A percentile compares a stretch with the other conserved stretches of the same genome.
These are phyloP conservation scores for Eptesicus fuscus DNA, from an alignment of 2,113 vertebrate genomes.

Conservation along the genomic window DNA sequence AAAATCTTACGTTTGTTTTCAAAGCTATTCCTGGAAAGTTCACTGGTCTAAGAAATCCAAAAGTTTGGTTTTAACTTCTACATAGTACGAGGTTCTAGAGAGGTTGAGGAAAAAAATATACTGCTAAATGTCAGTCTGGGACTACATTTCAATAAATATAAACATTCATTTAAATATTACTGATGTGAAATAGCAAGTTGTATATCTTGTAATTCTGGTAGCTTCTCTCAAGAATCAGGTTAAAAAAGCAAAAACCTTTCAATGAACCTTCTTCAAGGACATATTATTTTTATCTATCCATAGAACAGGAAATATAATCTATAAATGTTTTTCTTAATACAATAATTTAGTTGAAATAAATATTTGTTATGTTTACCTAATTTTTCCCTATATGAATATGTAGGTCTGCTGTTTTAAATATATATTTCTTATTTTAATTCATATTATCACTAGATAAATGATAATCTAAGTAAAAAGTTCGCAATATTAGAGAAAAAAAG, in stretches of 20 bases:
- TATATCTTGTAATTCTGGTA: background rate
- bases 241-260: background rate
- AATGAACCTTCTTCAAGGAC: background rate
- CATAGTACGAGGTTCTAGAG: background rate
- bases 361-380: background rate
- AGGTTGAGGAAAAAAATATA: background rate
- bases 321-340: background rate
- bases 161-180: background rate
- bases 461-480: constrained; percentile 49
- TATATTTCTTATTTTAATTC: constrained; percentile 31
- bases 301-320: background rate
- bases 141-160: background rate
- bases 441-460: constrained; percentile 40
- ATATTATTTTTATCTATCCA: background rate
- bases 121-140: background rate
- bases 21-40: background rate
- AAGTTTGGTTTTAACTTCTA: background rate
- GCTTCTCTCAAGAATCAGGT: background rate
- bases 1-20: background rate
- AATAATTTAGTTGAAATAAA: background rate
- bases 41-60: background rate
- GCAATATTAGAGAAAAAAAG: constrained; percentile 42
- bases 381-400: background rate
- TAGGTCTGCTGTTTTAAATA: background rate
- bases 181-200: background rate